Base-by-base conservation (phyloP, 92 coral and sea anemone genomes). In the Parazoanthus swiftii region DNA sequence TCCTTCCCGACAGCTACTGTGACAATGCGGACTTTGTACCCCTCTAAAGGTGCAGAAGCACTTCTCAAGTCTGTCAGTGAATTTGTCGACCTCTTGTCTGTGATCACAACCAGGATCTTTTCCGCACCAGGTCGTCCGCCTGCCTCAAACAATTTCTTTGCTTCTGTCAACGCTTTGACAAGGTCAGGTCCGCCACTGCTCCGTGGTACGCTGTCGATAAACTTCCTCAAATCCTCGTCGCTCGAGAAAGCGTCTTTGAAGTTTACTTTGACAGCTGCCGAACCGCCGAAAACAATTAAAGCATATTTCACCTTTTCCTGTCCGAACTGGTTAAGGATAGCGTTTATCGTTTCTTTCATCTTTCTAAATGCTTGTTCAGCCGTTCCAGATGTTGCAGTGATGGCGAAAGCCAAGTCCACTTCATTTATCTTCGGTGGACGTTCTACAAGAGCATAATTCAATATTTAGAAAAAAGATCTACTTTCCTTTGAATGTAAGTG, bases 211-310 rank as follows among this genome's bases (percentile, higher is more conserved):
- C 68, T 50, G 15, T 46, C 56, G 43, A 84, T 46, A 29, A 71
- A 70, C n/a, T 26, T 84, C 89, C 66, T 76, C 35, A 88, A 80
- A 10, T 82, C 85, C 39, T 72, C 86, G 77, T 50, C 81, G 13
- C 91, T 95, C 5, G 94, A 91, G 85, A 91, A 93, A 36, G 88
- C 51, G 50, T 90, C 92, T 14, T 91, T 89, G 93, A 96, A 92
- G 77, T 86, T 83, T 21, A 95, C 83, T 36, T 88, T 91, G 6
- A 94, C 91, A 16, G 90, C 86, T 33, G 93, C 91, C 38, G 82
- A 88, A 48, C 77, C 89, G 20, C 95, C 98, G 88, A 95, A 93
- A 37, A 94, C 89, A 50, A 96, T 81, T 37, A 94, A 76, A n/a
- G 94, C 93, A 82, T 94, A 96, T 66, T 93, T 89, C 66, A 93